These are phyloP conservation scores for Xylocampa areola DNA, from an alignment of 2,888 invertebrate genomes.

Conservation along the genomic window DNA sequence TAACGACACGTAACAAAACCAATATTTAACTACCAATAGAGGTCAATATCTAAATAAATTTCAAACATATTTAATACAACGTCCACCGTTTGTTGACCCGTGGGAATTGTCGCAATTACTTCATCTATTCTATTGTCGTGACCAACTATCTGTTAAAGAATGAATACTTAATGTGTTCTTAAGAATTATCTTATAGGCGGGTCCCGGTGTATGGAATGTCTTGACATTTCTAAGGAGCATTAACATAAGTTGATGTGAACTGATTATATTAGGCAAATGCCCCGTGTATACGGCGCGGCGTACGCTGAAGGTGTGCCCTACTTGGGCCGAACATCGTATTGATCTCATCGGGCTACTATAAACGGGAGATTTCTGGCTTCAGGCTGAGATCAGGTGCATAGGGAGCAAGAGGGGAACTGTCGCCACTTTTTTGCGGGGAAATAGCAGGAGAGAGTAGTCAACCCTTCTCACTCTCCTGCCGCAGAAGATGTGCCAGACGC, in stretches of 20 bases:
- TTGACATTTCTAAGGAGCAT: constrained; percentile 34
- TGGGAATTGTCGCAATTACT: constrained; percentile 53
- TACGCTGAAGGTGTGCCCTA: too few species aligned
- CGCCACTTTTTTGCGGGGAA: too few species aligned
- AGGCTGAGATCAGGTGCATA: too few species aligned
- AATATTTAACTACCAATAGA: constrained; percentile 19
- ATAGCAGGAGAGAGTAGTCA: too few species aligned
- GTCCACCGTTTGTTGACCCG: constrained; percentile 45
- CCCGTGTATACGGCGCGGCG: not conserved
- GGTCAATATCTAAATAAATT: constrained; percentile 55
- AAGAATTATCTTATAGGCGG: constrained; percentile 28
- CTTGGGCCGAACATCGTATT: too few species aligned
- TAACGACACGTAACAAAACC: constrained; percentile 35
- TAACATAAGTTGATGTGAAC: constrained; percentile 29
- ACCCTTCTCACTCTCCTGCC: too few species aligned
- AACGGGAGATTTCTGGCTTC: too few species aligned
- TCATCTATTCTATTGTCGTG: constrained; percentile 36
- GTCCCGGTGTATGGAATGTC: constrained; percentile 33
- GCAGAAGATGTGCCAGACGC: too few species aligned
- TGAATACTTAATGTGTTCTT: constrained; percentile 34
- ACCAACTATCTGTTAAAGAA: constrained; percentile 17
- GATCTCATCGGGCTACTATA: too few species aligned
- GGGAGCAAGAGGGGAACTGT: too few species aligned
- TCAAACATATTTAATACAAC: constrained; percentile 22
- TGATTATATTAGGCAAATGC: not conserved